Conservation (phyloP, 2,113 vertebrate species). For the Strix aluco region DNA sequence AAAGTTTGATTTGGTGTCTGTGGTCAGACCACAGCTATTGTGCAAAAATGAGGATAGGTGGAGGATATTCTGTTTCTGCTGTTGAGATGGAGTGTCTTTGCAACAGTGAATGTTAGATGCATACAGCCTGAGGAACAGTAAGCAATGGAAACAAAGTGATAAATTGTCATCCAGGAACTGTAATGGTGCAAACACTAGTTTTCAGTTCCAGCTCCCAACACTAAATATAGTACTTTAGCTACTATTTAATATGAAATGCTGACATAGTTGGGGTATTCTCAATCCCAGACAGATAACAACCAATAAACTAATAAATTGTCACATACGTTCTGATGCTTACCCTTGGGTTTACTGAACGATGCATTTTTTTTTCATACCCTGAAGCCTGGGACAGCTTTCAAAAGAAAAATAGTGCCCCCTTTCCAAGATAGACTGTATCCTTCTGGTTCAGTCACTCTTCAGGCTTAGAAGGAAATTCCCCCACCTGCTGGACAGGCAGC, state of each 20-base stretch:
- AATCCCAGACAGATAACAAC: not conserved
- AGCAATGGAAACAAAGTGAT: not conserved
- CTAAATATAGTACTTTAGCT: not conserved
- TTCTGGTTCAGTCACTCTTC: not conserved
- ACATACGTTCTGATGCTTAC: not conserved
- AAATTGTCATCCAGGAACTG: not conserved
- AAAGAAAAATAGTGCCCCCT: not conserved
- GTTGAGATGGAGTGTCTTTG: not conserved
- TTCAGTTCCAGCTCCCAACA: not conserved
- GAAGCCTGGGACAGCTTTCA: not conserved
- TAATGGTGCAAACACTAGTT: rapidly evolving
- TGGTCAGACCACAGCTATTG: not conserved
- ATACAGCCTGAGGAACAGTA: not conserved
- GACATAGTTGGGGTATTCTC: not conserved
- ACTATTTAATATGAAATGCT: not conserved
- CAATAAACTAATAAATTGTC: not conserved
- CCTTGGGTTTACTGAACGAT: not conserved
- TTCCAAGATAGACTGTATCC: not conserved
- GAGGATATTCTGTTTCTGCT: not conserved
- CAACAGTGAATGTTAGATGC: not conserved
- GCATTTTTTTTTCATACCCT: not conserved
- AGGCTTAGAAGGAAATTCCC: not conserved
- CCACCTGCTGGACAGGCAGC: not conserved
- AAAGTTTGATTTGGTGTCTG: not conserved
- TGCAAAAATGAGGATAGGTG: not conserved